Evolutionary conservation across 1,140 invertebrate genomes (phyloP), one percentile per base, ranked within the genome.

Genomic region (Meteorus sp.): DNA sequence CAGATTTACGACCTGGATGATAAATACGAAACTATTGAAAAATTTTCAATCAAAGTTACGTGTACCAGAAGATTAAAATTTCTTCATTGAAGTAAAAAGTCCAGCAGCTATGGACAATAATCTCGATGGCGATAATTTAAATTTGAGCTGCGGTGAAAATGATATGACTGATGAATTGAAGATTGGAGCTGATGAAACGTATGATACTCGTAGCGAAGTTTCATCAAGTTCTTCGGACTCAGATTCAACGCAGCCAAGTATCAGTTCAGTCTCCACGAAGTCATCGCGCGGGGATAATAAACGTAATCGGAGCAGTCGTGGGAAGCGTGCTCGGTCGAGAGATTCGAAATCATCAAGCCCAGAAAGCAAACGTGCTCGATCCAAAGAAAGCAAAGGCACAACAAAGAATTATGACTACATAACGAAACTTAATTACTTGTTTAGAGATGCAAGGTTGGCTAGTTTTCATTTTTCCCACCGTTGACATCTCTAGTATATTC

Each of bases 341-440:
- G 74, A 83, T 57, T 78, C 78, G 17, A 79, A 79, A 23, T 79
- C 76, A 5, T 77, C 75, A 19, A 78, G 75, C 62, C 78, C 76
- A 1, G 81, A 79, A 56, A 67, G 69, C 6, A 85, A 80, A 67
- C 72, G 80, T 20, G 73, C 78, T 0, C 81, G 80, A 50, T 81
- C 81, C 2, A 85, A 84, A 71, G 83, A 85, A 23, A 78, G 60
- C 54, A 77, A 75, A 66, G 73, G 66, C 39, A 74, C 75, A 64
- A 77, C 82, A 6, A 90, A 90, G 73, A 88, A 85, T 20, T 90
- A 91, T 70, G 91, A 94, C 80, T 94, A 94, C 72, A 82, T 88
- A 71, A 92, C 91, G 7, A 92, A 95, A 80, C 79, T 98, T 47
- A 97, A 95, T 81, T 97, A 97, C 76, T 84, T 98, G 48, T 97